A percentile compares a stretch with the other conserved stretches of the same genome.
These are phyloP conservation scores for Emydura subglobosa DNA, from an alignment of 2,113 vertebrate species.

Conservation along the genomic window DNA sequence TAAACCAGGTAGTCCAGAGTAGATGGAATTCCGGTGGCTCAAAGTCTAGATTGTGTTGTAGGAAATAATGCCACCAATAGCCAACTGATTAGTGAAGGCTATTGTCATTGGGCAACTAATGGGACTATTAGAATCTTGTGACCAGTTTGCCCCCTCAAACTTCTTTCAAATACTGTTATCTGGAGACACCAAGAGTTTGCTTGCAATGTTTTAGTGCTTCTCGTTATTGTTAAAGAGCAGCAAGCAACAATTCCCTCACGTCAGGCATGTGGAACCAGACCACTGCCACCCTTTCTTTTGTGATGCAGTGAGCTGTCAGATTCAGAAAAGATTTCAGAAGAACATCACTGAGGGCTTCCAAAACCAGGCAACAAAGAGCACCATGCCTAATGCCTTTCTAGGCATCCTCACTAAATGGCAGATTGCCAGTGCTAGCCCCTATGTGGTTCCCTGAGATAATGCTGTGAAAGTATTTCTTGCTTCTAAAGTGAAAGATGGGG, in stretches of 20 bases:
- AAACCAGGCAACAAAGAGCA: slow-evolving; percentile 7
- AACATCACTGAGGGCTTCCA: neutral
- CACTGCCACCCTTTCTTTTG: neutral
- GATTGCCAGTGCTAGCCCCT: neutral
- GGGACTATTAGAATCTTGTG: neutral
- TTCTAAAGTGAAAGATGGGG: neutral
- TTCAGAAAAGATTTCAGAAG: neutral
- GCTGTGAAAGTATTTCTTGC: neutral
- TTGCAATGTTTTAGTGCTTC: neutral
- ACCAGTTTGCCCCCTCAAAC: neutral
- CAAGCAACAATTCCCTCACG: neutral
- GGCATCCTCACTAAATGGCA: neutral
- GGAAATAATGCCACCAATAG: neutral
- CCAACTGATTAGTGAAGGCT: neutral
- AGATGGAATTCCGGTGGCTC: neutral
- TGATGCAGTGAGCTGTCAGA: neutral
- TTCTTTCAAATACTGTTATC: neutral
- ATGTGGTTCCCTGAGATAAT: slow-evolving; percentile 7
- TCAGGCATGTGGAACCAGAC: neutral
- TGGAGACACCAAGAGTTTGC: neutral
- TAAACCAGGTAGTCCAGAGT: neutral
- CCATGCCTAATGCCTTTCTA: neutral
- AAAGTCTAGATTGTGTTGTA: neutral
- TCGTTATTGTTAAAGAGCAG: neutral
- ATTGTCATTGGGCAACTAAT: neutral